Conservation (phyloP, 2,888 invertebrate species). For the Macrophya annulata region DNA sequence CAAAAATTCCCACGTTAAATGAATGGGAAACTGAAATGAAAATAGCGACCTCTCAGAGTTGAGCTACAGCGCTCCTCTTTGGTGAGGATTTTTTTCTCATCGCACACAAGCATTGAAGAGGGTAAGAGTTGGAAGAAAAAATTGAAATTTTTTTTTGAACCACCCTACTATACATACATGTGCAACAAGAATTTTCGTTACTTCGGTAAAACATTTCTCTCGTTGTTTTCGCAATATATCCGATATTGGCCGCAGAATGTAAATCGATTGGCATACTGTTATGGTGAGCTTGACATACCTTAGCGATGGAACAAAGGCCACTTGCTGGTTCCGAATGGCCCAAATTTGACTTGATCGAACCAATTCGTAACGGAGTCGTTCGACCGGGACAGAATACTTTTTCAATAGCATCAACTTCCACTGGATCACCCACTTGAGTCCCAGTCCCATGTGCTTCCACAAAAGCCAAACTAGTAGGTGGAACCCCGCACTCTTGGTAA, state of each 20-base stretch:
- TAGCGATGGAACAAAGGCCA: conserved; percentile 82
- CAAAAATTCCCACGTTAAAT: no score
- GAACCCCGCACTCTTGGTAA: conserved; percentile 81
- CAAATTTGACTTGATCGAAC: conserved; percentile 81
- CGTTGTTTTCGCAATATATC: not conserved
- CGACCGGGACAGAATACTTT: conserved; percentile 82
- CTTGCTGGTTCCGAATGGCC: conserved; percentile 80
- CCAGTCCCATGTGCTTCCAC: conserved; percentile 86
- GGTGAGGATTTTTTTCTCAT: no score
- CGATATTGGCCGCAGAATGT: no score
- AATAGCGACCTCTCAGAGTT: no score
- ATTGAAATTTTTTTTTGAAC: no score
- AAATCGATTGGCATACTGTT: not conserved
- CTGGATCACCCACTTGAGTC: conserved; percentile 83
- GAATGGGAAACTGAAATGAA: no score
- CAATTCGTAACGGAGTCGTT: conserved; percentile 83
- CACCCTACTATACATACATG: no score
- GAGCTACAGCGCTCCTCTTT: no score
- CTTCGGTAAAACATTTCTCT: not conserved
- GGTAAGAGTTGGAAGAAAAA: no score
- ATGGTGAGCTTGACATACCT: conserved; percentile 75
- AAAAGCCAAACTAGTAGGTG: conserved; percentile 82
- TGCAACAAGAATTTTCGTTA: not conserved
- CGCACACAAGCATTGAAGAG: no score
- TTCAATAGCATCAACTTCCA: conserved; percentile 84